Evolutionary conservation across 2,888 invertebrate species (phyloP).

Genomic region (Epirrhoe alternata): DNA sequence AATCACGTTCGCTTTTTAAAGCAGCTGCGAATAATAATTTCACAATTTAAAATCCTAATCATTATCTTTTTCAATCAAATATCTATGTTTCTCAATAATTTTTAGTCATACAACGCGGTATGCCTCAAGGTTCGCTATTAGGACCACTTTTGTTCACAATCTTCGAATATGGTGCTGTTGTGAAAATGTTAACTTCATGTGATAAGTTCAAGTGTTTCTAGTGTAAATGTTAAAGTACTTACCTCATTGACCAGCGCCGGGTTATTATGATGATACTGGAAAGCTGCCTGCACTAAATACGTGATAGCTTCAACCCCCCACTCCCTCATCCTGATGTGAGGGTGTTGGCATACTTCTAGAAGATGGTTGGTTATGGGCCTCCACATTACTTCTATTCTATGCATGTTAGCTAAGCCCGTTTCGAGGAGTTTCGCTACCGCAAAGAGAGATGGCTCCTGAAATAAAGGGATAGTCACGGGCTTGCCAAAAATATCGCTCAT

Average conservation of each 20-base stretch:
- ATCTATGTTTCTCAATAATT: neutral
- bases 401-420: constrained; percentile 97
- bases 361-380: constrained; percentile 97
- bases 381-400: constrained; percentile 97
- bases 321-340: constrained; percentile 97
- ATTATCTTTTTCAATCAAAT: neutral
- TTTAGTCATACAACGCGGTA: neutral
- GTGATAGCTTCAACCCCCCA: constrained; percentile 99
- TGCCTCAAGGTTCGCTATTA: neutral
- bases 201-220: neutral
- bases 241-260: constrained; percentile 94
- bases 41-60: neutral
- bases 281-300: constrained; percentile 95
- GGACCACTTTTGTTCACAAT: constrained; percentile 4
- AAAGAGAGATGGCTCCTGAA: constrained; percentile 96
- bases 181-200: too few relatives aligned
- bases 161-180: too few relatives aligned
- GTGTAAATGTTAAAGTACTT: constrained; percentile 34
- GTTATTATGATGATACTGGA: constrained; percentile 93
- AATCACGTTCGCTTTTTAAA: neutral
- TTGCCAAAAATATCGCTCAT: too few relatives aligned
- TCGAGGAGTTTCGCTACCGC: constrained; percentile 99
- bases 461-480: constrained; percentile 3
- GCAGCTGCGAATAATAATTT: neutral
- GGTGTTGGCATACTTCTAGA: constrained; percentile 96